phyloP scores from a whole-genome alignment of 1,140 invertebrate genomes.

The Vanessa atalanta region DNA sequence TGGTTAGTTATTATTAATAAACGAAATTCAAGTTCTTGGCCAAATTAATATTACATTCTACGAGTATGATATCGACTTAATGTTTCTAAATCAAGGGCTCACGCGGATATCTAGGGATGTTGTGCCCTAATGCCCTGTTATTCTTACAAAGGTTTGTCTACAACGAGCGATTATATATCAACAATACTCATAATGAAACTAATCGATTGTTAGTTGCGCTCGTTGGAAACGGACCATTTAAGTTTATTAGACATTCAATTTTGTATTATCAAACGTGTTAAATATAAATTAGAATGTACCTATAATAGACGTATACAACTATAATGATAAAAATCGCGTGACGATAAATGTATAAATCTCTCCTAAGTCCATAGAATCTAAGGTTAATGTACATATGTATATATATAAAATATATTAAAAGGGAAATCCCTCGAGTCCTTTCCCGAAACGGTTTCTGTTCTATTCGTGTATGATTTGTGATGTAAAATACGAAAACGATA shows the following conservation, averaged over 20 bases:
- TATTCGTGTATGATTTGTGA: conserved; percentile 66
- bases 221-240: background rate
- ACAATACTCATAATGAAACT: conserved; percentile 5
- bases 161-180: background rate
- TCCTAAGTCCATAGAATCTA: conserved; percentile 56
- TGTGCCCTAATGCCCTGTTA: background rate
- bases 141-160: background rate
- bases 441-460: conserved; percentile 52
- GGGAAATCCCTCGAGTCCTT: conserved; percentile 48
- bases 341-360: conserved; percentile 42
- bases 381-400: conserved; percentile 71
- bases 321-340: conserved; percentile 26
- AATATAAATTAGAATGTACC: conserved; percentile 14
- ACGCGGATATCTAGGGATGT: background rate
- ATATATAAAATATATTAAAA: conserved; percentile 52
- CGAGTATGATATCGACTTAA: conserved; percentile 20
- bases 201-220: background rate
- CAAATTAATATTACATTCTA: background rate
- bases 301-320: conserved; percentile 23
- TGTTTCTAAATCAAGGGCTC: conserved; percentile 5
- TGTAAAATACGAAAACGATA: conserved; percentile 48
- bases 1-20: background rate
- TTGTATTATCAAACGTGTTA: conserved; percentile 16
- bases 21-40: background rate
- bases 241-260: conserved; percentile 9